Conservation (phyloP, 2,113 vertebrate genomes). For the Ammodytes marinus region DNA sequence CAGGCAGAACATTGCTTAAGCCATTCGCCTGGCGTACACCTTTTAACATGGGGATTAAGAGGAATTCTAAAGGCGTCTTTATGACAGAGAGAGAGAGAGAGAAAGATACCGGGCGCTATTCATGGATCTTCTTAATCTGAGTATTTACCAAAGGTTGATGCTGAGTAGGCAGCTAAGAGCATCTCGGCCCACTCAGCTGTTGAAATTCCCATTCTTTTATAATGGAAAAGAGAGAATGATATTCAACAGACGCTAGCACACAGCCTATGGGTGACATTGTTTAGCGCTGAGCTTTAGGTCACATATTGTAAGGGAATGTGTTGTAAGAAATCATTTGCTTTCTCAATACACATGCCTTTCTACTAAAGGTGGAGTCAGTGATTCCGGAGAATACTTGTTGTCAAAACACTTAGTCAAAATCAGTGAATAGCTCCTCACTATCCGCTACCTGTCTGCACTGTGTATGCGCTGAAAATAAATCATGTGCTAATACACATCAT, state of each 20-base stretch:
- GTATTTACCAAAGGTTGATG: constrained; percentile 77
- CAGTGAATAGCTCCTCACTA: too few species aligned
- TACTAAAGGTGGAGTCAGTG: too few species aligned
- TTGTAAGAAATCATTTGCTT: constrained; percentile 36
- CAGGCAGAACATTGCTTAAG: constrained; percentile 77
- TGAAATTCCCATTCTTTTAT: constrained; percentile 61
- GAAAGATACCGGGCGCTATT: constrained; percentile 70
- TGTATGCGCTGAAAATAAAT: too few species aligned
- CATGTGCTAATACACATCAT: too few species aligned
- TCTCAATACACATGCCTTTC: constrained; percentile 10
- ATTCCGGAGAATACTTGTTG: too few species aligned
- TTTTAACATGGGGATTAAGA: constrained; percentile 78
- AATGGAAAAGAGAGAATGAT: constrained; percentile 50
- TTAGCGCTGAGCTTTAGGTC: constrained; percentile 47
- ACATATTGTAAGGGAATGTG: constrained; percentile 29
- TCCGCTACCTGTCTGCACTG: too few species aligned
- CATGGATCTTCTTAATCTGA: constrained; percentile 78
- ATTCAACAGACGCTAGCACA: constrained; percentile 28
- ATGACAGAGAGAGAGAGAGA: constrained; percentile 72
- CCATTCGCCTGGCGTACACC: constrained; percentile 70
- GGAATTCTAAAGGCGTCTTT: constrained; percentile 73
- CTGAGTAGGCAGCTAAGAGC: constrained; percentile 71
- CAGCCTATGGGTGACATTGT: constrained; percentile 36
- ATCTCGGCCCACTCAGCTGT: constrained; percentile 71
- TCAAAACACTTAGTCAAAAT: too few species aligned